Percentiles rank a stretch among this genome's conserved stretches.
Conservation (phyloP, 2,113 vertebrate species). For the Lamprologus callipterus region DNA sequence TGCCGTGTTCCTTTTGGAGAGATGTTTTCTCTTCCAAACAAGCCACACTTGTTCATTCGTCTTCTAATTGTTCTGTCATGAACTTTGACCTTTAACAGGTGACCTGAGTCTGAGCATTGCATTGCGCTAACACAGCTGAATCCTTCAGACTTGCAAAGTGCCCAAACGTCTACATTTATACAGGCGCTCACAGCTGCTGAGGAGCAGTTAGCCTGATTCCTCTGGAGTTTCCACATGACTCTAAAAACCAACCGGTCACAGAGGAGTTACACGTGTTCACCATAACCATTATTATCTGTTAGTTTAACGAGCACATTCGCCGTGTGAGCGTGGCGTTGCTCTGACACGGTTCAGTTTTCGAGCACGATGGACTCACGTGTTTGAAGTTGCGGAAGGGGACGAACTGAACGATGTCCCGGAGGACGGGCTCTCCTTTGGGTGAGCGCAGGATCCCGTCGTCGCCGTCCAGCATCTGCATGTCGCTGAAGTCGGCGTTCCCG, state of each 20-base stretch:
- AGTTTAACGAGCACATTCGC: neutral
- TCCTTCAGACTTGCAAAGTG: neutral
- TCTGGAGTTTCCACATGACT: neutral
- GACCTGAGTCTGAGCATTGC: neutral
- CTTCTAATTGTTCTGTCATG: neutral
- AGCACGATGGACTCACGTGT: conserved; percentile 73
- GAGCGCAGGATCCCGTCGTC: conserved; percentile 92
- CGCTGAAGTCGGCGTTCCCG: conserved; percentile 91
- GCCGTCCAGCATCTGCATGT: conserved; percentile 97
- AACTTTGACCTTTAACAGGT: neutral
- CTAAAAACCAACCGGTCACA: neutral
- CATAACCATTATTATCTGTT: neutral
- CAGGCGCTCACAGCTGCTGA: neutral
- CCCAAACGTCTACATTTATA: neutral
- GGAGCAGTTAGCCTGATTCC: neutral
- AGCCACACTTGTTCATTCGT: neutral
- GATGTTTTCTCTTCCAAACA: neutral
- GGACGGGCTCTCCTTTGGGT: conserved; percentile 88
- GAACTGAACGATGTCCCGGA: conserved; percentile 96
- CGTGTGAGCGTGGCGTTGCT: accelerated
- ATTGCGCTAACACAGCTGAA: neutral
- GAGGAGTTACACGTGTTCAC: neutral
- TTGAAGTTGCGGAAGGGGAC: conserved; percentile 98
- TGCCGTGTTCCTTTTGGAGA: accelerated
- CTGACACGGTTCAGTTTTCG: neutral